Percentiles rank a stretch among this genome's conserved stretches.
These are phyloP conservation scores for Heliothis peltigera DNA, from an alignment of 2,888 invertebrate species.

Conservation along the genomic window DNA sequence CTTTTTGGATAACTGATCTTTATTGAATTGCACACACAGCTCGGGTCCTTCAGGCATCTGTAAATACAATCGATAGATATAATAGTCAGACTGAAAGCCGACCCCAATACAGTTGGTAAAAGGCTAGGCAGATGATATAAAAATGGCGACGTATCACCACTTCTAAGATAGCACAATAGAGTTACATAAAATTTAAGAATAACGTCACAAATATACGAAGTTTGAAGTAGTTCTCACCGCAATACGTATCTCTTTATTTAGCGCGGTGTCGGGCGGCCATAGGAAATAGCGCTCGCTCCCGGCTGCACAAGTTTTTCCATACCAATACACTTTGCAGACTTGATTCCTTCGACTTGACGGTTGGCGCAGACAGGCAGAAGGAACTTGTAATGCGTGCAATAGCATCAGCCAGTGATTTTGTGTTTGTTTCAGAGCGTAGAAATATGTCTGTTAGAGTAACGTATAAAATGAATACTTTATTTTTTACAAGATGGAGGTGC, in stretches of 20 bases:
- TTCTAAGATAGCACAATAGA: no score
- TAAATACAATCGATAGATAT: no score
- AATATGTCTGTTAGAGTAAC: no score
- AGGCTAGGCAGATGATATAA: no score
- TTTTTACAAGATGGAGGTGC: no score
- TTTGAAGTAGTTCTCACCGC: slow-evolving; percentile 14
- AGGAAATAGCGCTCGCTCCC: slow-evolving; percentile 43
- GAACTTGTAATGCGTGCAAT: slow-evolving; percentile 6
- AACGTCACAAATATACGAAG: neutral
- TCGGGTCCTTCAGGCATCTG: no score
- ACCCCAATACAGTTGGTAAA: no score
- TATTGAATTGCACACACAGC: no score
- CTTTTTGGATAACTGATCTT: no score
- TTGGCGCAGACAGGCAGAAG: slow-evolving; percentile 4
- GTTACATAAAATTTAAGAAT: neutral
- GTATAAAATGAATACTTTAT: no score
- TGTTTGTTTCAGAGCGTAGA: neutral
- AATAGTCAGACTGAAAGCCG: no score
- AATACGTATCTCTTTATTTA: slow-evolving; percentile 45
- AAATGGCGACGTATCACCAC: no score
- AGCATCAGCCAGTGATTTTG: neutral
- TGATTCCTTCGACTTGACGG: slow-evolving; percentile 56
- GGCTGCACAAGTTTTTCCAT: slow-evolving; percentile 59
- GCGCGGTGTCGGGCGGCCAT: slow-evolving; percentile 47
- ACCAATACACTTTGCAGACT: slow-evolving; percentile 61